phyloP scores from a whole-genome alignment of 2,113 vertebrate genomes.

The Poicephalus meyeri region DNA sequence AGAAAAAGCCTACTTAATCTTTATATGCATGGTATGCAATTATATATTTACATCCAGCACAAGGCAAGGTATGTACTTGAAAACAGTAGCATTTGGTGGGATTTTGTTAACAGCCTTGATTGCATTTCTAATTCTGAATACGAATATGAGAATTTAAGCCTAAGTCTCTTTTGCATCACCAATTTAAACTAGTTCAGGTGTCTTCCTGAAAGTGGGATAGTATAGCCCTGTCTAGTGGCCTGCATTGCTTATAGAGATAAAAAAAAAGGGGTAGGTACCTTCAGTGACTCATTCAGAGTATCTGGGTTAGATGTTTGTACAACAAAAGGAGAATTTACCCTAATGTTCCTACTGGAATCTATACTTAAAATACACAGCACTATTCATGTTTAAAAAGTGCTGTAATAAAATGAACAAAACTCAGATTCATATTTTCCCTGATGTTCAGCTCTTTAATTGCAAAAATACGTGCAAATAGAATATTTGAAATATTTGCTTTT shows the following conservation, averaged over 20 bases:
- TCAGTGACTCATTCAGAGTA: not conserved
- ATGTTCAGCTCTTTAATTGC: not conserved
- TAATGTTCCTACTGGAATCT: not conserved
- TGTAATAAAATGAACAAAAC: not conserved
- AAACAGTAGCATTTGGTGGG: constrained; percentile 41
- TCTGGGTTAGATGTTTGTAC: not conserved
- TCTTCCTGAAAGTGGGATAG: not conserved
- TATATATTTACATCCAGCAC: constrained; percentile 25
- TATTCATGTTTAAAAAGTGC: not conserved
- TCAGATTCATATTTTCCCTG: not conserved
- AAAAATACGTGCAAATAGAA: not conserved
- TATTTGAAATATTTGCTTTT: not conserved
- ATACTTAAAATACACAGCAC: not conserved
- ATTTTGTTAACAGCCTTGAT: constrained; percentile 54
- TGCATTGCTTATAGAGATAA: not conserved
- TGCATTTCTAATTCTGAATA: constrained; percentile 59
- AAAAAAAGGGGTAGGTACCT: not conserved
- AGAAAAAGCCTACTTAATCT: constrained; percentile 33
- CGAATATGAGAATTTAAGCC: constrained; percentile 31
- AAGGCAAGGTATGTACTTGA: constrained; percentile 29
- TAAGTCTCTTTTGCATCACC: constrained; percentile 21
- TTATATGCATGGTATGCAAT: constrained; percentile 19
- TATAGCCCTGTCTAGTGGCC: not conserved
- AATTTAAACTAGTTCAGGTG: constrained; percentile 39
- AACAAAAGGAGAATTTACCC: not conserved